Conservation (phyloP, 2,888 invertebrate species). For the Machimus rusticus region DNA sequence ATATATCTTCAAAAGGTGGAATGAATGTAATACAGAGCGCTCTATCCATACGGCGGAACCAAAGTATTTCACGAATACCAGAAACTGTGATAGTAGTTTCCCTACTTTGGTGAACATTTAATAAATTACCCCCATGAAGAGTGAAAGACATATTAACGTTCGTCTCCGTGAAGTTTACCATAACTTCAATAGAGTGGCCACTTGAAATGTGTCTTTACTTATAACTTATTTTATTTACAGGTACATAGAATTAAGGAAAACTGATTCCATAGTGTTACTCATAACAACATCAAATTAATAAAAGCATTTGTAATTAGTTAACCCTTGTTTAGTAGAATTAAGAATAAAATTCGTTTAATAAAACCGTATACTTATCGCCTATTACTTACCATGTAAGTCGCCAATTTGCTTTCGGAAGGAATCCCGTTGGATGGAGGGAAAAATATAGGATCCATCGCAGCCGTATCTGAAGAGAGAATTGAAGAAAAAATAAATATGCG, state of each 20-base stretch:
- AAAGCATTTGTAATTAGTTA: not conserved
- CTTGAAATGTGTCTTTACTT: not conserved
- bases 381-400: constrained; percentile 78
- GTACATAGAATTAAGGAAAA: not conserved
- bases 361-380: not conserved
- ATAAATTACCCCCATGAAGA: too few relatives aligned
- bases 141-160: too few relatives aligned
- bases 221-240: not conserved
- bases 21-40: too few relatives aligned
- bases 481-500: not conserved
- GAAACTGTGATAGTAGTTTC: too few relatives aligned
- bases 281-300: not conserved
- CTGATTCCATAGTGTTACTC: not conserved
- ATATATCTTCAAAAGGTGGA: too few relatives aligned
- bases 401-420: constrained; percentile 84
- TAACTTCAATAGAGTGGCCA: not conserved
- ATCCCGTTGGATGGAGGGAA: constrained; percentile 75
- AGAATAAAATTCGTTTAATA: not conserved
- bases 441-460: constrained; percentile 78
- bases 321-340: not conserved
- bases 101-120: too few relatives aligned
- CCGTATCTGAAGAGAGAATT: constrained; percentile 56
- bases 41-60: too few relatives aligned
- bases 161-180: not conserved
- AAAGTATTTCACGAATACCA: too few relatives aligned